Evolutionary conservation across 2,113 vertebrate genomes (phyloP).

Genomic region (Neodon shergylaensis): DNA sequence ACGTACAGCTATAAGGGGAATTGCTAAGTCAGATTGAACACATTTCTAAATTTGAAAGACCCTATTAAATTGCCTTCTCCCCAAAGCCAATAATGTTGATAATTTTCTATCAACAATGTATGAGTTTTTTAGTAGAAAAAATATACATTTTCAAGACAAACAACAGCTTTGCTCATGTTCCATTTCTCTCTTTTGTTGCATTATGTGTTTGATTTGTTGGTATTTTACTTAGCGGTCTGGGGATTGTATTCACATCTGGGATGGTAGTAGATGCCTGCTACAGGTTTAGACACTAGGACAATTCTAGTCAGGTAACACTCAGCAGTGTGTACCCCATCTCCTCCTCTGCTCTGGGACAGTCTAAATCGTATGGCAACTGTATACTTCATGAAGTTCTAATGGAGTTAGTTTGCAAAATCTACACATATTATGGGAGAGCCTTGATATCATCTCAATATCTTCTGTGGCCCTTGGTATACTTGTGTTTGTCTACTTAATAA

Average conservation of each 20-base stretch:
- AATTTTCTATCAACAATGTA: background rate
- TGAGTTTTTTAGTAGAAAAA: background rate
- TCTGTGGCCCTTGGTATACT: background rate
- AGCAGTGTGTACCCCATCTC: background rate
- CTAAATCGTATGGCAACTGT: background rate
- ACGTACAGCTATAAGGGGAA: background rate
- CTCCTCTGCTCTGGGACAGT: background rate
- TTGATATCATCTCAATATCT: background rate
- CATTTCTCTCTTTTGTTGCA: background rate
- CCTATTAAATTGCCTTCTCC: background rate
- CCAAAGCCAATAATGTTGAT: background rate
- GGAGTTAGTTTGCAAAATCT: background rate
- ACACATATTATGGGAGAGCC: background rate
- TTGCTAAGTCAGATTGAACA: background rate
- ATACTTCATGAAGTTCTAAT: background rate
- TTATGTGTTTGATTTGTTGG: background rate
- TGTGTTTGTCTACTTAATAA: conserved; percentile 8
- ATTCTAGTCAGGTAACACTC: background rate
- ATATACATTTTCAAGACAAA: background rate
- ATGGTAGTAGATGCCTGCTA: background rate
- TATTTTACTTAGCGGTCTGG: background rate
- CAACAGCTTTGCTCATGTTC: background rate
- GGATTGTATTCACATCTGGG: background rate
- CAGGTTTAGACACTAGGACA: background rate
- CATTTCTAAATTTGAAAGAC: background rate